Evolutionary conservation across 2,888 invertebrate genomes (phyloP).

Genomic region (Chouioia cunea): DNA sequence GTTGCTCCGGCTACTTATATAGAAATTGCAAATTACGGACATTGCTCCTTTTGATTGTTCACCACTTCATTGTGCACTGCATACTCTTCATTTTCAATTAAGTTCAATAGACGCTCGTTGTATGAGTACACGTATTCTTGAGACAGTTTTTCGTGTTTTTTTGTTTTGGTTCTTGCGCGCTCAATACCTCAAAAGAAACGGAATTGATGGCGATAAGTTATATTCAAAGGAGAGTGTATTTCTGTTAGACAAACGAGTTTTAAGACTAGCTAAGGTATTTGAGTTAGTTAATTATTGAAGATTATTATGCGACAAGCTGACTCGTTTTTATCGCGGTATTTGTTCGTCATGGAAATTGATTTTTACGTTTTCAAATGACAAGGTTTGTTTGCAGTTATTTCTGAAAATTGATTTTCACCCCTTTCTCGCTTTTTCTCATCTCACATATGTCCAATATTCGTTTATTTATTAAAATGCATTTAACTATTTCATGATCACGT

Average conservation of each 20-base stretch:
- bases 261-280: conserved; percentile 5
- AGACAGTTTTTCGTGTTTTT: not conserved
- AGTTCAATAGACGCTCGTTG: no score
- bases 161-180: conserved; percentile 4
- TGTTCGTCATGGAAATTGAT: no score
- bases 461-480: no score
- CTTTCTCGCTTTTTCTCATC: no score
- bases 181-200: conserved; percentile 11
- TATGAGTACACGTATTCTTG: no score
- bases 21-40: conserved; percentile 33
- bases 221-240: conserved; percentile 19
- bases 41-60: not conserved
- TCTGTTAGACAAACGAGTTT: conserved; percentile 17
- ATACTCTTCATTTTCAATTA: no score
- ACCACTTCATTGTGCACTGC: no score
- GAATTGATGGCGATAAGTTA: not conserved
- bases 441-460: no score
- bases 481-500: no score
- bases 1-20: not conserved
- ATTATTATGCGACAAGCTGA: conserved; percentile 5
- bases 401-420: no score
- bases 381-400: no score
- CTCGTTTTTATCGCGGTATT: conserved; percentile 15
- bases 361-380: no score
- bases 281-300: conserved; percentile 13